Evolutionary conservation across 2,888 invertebrate species (phyloP).

Genomic region (Eustalomyia histrio): DNA sequence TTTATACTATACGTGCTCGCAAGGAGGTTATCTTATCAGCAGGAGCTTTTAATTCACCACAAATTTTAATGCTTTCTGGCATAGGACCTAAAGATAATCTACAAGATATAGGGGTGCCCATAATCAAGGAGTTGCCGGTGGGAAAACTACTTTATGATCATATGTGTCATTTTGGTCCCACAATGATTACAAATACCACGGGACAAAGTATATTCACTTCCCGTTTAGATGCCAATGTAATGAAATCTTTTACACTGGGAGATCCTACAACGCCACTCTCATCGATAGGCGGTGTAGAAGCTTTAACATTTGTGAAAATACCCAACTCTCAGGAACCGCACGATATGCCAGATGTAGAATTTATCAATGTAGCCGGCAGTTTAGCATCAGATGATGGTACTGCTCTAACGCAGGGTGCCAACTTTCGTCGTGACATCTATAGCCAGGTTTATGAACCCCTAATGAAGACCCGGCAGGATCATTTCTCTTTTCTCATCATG

Average conservation of each 20-base stretch:
- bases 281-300: conserved; percentile 83
- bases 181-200: conserved; percentile 76
- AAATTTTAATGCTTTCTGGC: conserved; percentile 93
- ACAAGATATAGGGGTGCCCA: conserved; percentile 81
- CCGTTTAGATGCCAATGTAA: conserved; percentile 57
- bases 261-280: conserved; percentile 80
- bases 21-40: conserved; percentile 92
- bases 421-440: conserved; percentile 82
- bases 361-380: conserved; percentile 84
- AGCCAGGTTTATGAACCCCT: conserved; percentile 82
- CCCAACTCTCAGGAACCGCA: conserved; percentile 81
- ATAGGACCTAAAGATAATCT: conserved; percentile 82
- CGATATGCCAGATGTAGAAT: conserved; percentile 84
- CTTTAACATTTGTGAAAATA: conserved; percentile 84
- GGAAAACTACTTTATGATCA: conserved; percentile 84
- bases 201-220: conserved; percentile 66
- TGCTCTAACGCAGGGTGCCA: conserved; percentile 81
- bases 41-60: conserved; percentile 93
- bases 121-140: conserved; percentile 84
- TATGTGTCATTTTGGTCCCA: conserved; percentile 78
- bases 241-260: conserved; percentile 70
- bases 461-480: conserved; percentile 80
- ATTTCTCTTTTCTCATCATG: conserved; percentile 84
- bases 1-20: conserved; percentile 81
- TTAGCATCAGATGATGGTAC: conserved; percentile 83